phyloP scores from a whole-genome alignment of 2,113 vertebrate species.

The western clawed frog (Xenopus tropicalis) region DNA sequence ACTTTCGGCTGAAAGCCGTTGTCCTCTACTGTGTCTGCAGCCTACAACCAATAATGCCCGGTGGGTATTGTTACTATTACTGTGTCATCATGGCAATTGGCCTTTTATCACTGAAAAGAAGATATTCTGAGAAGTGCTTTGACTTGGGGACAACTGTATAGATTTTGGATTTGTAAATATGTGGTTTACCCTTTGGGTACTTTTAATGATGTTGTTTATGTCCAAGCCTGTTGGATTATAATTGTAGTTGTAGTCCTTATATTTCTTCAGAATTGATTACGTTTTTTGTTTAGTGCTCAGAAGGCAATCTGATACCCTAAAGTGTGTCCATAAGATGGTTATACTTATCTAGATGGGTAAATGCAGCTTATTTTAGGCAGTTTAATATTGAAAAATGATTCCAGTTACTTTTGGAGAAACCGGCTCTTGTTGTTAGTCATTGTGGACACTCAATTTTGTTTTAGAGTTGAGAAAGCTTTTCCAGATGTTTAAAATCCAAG shows the following conservation, averaged over 20 bases:
- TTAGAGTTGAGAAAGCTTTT: no score
- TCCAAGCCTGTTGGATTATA: not conserved
- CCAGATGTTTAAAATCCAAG: no score
- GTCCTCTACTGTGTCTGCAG: conserved; percentile 1
- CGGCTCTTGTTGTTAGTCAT: no score
- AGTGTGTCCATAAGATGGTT: no score
- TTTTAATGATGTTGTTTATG: not conserved
- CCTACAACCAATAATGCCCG: conserved; percentile 6
- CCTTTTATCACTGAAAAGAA: conserved; percentile 19
- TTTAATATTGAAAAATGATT: no score
- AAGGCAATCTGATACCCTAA: no score
- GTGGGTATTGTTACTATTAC: conserved; percentile 28
- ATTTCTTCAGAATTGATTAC: not conserved
- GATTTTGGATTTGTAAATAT: conserved; percentile 34
- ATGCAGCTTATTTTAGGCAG: no score
- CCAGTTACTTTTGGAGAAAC: no score
- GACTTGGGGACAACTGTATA: conserved; percentile 22
- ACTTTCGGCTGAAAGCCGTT: not conserved
- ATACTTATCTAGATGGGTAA: no score
- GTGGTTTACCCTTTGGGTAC: conserved; percentile 6
- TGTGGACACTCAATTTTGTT: no score
- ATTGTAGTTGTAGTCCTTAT: not conserved
- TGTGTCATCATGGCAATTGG: conserved; percentile 20
- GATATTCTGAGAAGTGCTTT: conserved; percentile 15
- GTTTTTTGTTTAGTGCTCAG: no score